Base-by-base conservation (phyloP, 2,113 vertebrate genomes). In the Ochotona princeps region DNA sequence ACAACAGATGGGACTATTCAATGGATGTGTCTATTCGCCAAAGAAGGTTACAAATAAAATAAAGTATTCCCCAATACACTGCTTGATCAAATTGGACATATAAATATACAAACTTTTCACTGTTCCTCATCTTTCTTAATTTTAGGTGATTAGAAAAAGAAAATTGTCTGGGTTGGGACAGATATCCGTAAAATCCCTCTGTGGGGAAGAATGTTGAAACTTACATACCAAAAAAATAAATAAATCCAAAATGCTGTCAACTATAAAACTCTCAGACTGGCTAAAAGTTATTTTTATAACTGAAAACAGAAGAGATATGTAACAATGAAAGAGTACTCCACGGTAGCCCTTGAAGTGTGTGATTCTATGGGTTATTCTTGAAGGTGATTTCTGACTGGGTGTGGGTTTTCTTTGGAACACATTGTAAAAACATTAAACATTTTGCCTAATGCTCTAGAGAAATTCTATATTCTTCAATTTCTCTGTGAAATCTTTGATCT, bases 1-100 rank as follows among this genome's bases (percentile, higher is more conserved):
- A 95, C 83, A 96, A 84, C 97, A 97, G 95, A 97, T 97, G 96
- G 94, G 63, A 61, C 95, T 93, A 89, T 94, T 95, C 94, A 96
- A 25, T 91, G 66, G 15, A 67, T 89, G 67, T 82, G 51, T 18
- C 67, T 87, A 87, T 73, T 72, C 96, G 96, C 94, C 95, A 97
- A 96, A 73, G 49, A 81, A 89, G 65, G 51, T 76, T 15, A 85
- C 88, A 93, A 82, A 54, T 95, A 89, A 87, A 93, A 93, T 93
- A 86, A 93, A 85, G 49, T 30, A 83, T 7, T 11, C 28, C 66
- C 17, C 13, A 90, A 94, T 87, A 79, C 85, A 94, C 28, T 32
- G 14, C 57, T 89, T 93, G 66, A 90, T 80, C 65, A 97, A 79
- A 73, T 30, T 89, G 30, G 65, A 63, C 25, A 74, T 79, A 63